Conservation (phyloP, 2,797 vertebrate genomes). For the Catamblyrhynchus diadema region DNA sequence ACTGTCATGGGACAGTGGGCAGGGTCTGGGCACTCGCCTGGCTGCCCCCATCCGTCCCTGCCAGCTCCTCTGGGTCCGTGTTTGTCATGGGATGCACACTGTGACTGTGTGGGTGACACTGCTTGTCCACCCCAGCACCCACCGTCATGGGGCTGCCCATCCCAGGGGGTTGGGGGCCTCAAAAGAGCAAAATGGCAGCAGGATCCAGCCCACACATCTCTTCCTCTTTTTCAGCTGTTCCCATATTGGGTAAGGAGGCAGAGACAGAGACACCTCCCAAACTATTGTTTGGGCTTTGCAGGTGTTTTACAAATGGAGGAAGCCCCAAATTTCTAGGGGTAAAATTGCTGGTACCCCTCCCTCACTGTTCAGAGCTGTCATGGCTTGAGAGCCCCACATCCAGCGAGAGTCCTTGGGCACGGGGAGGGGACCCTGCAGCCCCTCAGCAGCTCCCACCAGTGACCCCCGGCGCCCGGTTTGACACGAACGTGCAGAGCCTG, state of each 20-base stretch:
- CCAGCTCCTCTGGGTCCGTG: neutral
- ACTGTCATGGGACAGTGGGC: neutral
- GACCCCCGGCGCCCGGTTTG: neutral
- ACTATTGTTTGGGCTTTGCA: neutral
- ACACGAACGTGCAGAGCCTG: neutral
- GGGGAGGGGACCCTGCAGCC: neutral
- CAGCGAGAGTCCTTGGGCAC: fast-evolving
- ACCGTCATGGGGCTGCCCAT: fast-evolving
- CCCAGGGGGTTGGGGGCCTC: too few relatives aligned
- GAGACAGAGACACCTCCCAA: neutral
- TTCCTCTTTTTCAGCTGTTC: constrained; percentile 19
- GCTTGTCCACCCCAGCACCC: neutral
- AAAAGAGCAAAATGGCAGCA: neutral
- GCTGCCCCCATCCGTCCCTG: neutral
- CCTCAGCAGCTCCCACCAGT: neutral
- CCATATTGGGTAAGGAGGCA: neutral
- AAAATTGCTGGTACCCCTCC: too few relatives aligned
- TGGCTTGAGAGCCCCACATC: fast-evolving
- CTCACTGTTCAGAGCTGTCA: fast-evolving
- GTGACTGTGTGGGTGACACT: neutral
- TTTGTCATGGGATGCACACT: neutral
- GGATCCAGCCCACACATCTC: fast-evolving
- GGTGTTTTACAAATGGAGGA: fast-evolving
- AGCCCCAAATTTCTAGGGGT: neutral
- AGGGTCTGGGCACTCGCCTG: neutral